Percentiles rank a stretch among this genome's conserved stretches.
phyloP scores from a whole-genome alignment of 1,140 invertebrate genomes.

The Delia radicum region DNA sequence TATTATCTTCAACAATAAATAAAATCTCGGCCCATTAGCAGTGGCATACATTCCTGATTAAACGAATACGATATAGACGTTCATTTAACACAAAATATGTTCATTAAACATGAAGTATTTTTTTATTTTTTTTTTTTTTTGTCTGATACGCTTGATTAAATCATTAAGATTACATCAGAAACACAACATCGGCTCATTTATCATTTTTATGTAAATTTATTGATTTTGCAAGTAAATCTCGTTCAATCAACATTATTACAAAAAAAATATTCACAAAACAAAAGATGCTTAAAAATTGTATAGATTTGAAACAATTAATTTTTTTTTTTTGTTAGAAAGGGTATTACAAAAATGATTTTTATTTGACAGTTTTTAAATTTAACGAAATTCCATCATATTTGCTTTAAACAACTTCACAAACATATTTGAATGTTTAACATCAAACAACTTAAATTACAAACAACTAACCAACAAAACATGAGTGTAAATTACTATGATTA shows the following conservation, averaged over 20 bases:
- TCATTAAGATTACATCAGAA: slow-evolving; percentile 1
- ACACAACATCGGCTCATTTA: not conserved
- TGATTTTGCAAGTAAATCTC: not conserved
- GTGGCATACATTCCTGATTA: not conserved
- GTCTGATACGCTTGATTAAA: not conserved
- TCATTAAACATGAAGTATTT: not conserved
- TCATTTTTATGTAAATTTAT: not conserved
- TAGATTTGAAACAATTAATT: too few species aligned
- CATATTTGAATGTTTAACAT: not conserved
- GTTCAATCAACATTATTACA: not conserved
- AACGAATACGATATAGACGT: not conserved
- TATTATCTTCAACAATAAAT: too few species aligned
- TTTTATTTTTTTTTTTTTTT: not conserved
- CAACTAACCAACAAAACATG: not conserved
- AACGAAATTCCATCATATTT: too few species aligned
- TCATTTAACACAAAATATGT: not conserved
- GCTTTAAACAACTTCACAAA: too few species aligned
- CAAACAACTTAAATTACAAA: not conserved
- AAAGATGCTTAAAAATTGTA: too few species aligned
- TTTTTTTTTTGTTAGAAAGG: too few species aligned
- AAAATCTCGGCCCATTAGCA: too few species aligned
- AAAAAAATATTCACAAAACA: not conserved
- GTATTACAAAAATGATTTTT: too few species aligned
- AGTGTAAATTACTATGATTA: not conserved
- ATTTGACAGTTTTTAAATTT: too few species aligned